Percentiles rank a stretch among this genome's conserved stretches.
Conservation (phyloP, 2,113 vertebrate species). For the Hypomesus transpacificus region DNA sequence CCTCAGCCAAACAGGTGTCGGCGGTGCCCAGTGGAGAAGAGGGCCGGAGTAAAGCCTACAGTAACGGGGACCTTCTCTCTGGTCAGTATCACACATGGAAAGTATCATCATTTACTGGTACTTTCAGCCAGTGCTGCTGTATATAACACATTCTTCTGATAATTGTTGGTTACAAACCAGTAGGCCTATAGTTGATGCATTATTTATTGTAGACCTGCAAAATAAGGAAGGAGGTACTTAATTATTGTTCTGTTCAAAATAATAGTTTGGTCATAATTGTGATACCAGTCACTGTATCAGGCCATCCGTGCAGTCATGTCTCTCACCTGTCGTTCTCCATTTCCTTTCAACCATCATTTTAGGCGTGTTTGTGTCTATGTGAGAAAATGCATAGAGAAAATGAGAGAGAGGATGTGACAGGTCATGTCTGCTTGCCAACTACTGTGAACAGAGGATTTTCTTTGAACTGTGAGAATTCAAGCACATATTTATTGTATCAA, state of each 20-base stretch:
- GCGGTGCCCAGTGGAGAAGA: conserved; percentile 98
- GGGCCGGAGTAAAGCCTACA: conserved; percentile 95
- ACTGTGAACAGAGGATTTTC: conserved; percentile 51
- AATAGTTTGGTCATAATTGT: background rate
- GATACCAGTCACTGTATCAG: conserved; percentile 49
- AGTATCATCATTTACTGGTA: conserved; percentile 7
- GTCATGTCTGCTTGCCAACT: conserved; percentile 44
- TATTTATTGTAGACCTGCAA: too few relatives aligned
- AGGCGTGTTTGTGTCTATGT: background rate
- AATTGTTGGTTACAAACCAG: too few relatives aligned
- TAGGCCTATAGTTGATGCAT: too few relatives aligned
- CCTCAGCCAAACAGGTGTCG: conserved; percentile 99
- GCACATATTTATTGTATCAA: conserved; percentile 54
- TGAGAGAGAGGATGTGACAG: conserved; percentile 31
- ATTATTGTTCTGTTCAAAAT: background rate
- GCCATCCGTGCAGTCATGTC: conserved; percentile 48
- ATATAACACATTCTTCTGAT: too few relatives aligned
- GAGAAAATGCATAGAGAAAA: background rate
- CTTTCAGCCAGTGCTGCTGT: too few relatives aligned
- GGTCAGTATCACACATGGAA: conserved; percentile 74
- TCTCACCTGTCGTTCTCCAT: conserved; percentile 42
- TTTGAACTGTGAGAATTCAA: conserved; percentile 42
- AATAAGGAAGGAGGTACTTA: too few relatives aligned
- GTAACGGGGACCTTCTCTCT: conserved; percentile 95
- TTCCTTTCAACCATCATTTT: conserved; percentile 1